These are phyloP conservation scores for Dicrostonyx torquatus DNA, from an alignment of 2,797 vertebrate species.

Conservation along the genomic window DNA sequence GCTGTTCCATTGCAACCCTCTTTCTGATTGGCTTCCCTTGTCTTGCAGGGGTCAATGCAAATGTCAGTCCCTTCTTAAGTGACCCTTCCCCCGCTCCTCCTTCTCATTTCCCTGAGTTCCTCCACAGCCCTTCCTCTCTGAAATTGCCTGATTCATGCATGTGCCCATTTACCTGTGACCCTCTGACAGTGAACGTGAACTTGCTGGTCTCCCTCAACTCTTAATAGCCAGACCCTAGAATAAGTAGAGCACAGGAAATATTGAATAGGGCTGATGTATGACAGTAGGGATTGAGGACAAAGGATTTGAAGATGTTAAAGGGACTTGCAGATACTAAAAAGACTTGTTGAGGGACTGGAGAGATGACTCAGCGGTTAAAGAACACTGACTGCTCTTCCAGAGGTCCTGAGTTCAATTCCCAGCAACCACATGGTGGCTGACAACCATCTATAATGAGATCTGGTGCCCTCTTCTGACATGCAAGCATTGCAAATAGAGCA, in stretches of 20 bases:
- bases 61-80: background rate
- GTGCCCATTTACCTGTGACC: background rate
- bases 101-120: background rate
- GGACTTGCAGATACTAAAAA: background rate
- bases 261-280: background rate
- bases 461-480: too few relatives aligned
- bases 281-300: background rate
- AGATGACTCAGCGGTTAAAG: too few relatives aligned
- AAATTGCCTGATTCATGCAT: background rate
- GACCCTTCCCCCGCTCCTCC: background rate
- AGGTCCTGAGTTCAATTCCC: too few relatives aligned
- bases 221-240: background rate
- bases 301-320: background rate
- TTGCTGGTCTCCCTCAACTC: background rate
- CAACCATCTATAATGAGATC: too few relatives aligned
- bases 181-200: background rate
- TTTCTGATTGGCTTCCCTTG: background rate
- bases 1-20: background rate
- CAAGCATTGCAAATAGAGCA: too few relatives aligned
- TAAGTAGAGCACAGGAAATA: background rate
- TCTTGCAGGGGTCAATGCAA: background rate
- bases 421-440: too few relatives aligned
- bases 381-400: too few relatives aligned
- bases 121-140: background rate
- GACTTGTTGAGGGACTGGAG: background rate